Conservation (phyloP, 2,113 vertebrate genomes). For the Coreoperca whiteheadi region DNA sequence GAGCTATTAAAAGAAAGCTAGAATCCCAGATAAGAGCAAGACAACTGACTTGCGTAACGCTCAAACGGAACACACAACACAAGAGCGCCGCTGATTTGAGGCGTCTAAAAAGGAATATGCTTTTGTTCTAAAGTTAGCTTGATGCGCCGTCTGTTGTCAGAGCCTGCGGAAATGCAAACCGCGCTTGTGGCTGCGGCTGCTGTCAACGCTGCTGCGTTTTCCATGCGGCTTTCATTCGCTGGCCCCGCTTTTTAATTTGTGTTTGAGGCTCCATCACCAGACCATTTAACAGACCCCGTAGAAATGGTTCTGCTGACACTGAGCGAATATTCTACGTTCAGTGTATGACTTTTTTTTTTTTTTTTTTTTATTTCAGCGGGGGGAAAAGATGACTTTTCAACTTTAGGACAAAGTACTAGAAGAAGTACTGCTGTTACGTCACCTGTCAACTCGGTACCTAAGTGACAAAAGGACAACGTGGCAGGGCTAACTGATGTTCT, state of each 20-base stretch:
- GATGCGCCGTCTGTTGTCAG: constrained; percentile 30
- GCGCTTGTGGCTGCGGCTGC: constrained; percentile 20
- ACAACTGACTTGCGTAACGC: constrained; percentile 26
- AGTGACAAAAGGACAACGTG: not conserved
- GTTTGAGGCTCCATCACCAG: not conserved
- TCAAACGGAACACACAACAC: constrained; percentile 38
- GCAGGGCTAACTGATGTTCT: not conserved
- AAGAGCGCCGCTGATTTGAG: constrained; percentile 30
- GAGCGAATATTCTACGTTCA: not conserved
- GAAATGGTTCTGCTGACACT: too few species aligned
- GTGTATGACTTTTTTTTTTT: not conserved
- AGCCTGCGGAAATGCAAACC: constrained; percentile 31
- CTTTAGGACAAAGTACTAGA: not conserved
- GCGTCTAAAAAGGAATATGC: not conserved
- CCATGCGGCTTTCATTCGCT: constrained; percentile 5
- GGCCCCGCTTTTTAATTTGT: constrained; percentile 37
- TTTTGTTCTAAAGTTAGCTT: constrained; percentile 63
- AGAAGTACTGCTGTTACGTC: not conserved
- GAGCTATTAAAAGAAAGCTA: constrained; percentile 40
- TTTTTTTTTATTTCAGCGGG: not conserved
- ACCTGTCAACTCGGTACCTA: not conserved
- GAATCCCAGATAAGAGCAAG: constrained; percentile 29
- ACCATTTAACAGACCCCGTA: constrained; percentile 6
- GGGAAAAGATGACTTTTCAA: not conserved
- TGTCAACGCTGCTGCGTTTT: constrained; percentile 40